Conservation (phyloP, 2,797 vertebrate genomes). For the Dendrocincla fuliginosa region DNA sequence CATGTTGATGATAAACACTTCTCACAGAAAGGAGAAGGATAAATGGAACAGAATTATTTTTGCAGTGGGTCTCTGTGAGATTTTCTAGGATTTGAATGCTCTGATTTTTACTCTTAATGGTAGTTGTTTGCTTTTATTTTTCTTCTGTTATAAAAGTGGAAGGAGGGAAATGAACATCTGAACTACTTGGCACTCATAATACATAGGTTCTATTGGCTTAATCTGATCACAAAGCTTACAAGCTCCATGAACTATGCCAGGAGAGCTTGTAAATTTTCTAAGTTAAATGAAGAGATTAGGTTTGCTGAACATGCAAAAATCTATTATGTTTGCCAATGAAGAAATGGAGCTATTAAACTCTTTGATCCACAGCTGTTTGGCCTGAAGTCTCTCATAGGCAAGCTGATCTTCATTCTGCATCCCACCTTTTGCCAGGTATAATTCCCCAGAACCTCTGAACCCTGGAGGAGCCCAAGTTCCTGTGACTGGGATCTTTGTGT, state of each 20-base stretch:
- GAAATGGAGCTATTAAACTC: neutral
- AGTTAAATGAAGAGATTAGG: neutral
- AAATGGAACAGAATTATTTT: neutral
- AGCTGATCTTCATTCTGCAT: neutral
- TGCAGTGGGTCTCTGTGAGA: neutral
- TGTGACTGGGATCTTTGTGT: neutral
- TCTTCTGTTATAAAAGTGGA: neutral
- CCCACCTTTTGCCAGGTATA: neutral
- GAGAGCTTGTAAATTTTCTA: slow-evolving; percentile 22
- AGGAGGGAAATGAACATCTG: neutral
- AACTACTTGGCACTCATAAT: neutral
- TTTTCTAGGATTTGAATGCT: neutral
- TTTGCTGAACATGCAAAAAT: neutral
- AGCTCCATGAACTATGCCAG: neutral
- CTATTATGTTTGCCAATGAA: neutral
- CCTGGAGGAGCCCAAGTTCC: rapidly evolving
- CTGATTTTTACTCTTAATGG: neutral
- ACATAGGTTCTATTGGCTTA: neutral
- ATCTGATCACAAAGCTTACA: neutral
- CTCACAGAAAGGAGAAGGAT: neutral
- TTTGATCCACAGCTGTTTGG: slow-evolving; percentile 34
- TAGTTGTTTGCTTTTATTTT: neutral
- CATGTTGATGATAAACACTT: neutral
- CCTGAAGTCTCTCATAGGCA: neutral
- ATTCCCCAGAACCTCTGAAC: neutral